Evolutionary conservation across 1,140 invertebrate species (phyloP), one percentile per base, ranked within the genome.

Genomic region (Drosophila murphyi): DNA sequence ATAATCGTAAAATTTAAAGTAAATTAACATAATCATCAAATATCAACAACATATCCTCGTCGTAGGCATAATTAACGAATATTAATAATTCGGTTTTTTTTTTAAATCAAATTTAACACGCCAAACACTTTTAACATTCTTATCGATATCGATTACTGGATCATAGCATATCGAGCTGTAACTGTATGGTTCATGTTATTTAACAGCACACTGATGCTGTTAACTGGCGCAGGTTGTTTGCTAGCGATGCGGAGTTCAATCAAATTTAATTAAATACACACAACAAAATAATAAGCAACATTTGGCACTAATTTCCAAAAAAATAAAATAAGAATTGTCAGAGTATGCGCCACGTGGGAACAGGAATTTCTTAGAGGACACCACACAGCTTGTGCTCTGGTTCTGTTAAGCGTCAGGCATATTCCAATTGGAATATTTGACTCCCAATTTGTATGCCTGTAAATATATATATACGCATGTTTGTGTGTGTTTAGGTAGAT

Each of bases 161-260:
- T 62, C 10, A 20, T 8, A 32, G 8, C 20, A 12, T 61, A 60
- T 61, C 35, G 64, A 20, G 4, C 31, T 45, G 8, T 8, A 8
- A 55, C 48, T 52, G 48, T 37, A 20, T 32, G 28, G 39, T 47
- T 34, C 32, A 47, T 73, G 63, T 60, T 68, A 68, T 28, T 60
- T 68, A 54, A 60, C 71, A 73, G 55, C 29, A 43, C 54, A 31
- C 35, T 29, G 32, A 28, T 12, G 28, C 63, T 67, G 61, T 72
- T 72, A 72, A 64, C 35, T 63, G 32, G 4, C 32, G 41, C 20
- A 32, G 51, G 7, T 48, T 72, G 56, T 59, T 59, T 47, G n/a
- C 31, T 34, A 31, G n/a, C 43, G 43, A 47, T 59, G 52, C 61
- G 29, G 55, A 37, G 29, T 61, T 69, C 34, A 68, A 73, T 52